Evolutionary conservation across 2,888 invertebrate genomes (phyloP), one percentile per base, ranked within the genome.

Genomic region (Temnothorax rugatulus): DNA sequence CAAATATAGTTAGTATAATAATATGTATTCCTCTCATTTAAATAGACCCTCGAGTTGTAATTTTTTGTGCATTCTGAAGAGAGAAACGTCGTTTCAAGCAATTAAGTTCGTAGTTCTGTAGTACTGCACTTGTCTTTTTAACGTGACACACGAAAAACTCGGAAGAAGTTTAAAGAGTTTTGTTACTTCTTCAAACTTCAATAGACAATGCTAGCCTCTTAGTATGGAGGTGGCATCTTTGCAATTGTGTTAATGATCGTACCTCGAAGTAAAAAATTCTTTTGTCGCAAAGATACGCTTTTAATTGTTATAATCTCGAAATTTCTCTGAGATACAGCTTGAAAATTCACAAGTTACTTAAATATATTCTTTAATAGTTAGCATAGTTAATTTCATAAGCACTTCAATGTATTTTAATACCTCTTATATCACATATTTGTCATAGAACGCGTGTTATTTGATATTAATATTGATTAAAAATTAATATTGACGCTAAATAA

Each of bases 21-120:
- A 18, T 50, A 50, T 11, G 21, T 63, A n/a, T 18, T n/a, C 1
- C 2, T 11, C 5, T 34, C 15, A 13, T 21, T 18, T 21, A 41
- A 25, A 2, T 52, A 41, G 25, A 34, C 34, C 11, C 3, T 57
- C 29, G 44, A 47, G 2, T 61, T 29, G 25, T 29, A n/a, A 61
- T 25, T 61, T 74, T 59, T 47, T 15, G n/a, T 29, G 15, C 2
- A 61, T 13, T 47, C 4, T 29, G n/a, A n/a, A 8, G n/a, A n/a
- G n/a, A 61, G 11, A 54, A 76, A 63, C 11, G 15, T 47, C 52
- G 15, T 59, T 59, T 44, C 41, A 9, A 75, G 50, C 34, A 34
- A 63, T 63, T 61, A 47, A 61, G 34, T 75, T 74, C n/a, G n/a
- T 59, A 41, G 15, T 59, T 18, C n/a, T 74, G 57, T 29, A 34